phyloP scores from a whole-genome alignment of 64 coral and sea anemone genomes.

The Catalaphyllia jardinei region DNA sequence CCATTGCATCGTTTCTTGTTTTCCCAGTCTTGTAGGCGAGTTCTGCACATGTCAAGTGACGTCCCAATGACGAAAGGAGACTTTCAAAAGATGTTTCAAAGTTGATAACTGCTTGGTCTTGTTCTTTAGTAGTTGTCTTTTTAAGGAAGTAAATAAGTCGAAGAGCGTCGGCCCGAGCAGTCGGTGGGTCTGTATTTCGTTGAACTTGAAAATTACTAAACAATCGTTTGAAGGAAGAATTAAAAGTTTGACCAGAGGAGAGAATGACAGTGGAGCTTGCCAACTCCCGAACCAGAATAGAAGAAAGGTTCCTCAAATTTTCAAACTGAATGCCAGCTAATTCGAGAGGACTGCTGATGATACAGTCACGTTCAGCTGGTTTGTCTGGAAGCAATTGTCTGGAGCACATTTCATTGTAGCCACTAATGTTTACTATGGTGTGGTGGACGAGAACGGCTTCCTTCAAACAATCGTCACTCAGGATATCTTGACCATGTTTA shows the following conservation, averaged over 20 bases:
- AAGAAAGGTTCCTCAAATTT: conserved; percentile 20
- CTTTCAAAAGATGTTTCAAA: conserved; percentile 7
- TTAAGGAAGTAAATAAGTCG: conserved; percentile 2
- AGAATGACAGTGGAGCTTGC: background rate
- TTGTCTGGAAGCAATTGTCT: background rate
- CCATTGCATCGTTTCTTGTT: background rate
- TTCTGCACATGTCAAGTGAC: background rate
- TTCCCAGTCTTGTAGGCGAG: conserved; percentile 6
- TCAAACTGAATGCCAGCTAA: conserved; percentile 40
- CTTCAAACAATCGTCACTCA: conserved; percentile 1
- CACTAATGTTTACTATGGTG: background rate
- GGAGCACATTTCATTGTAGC: background rate
- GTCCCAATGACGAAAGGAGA: background rate
- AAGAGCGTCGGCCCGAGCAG: background rate
- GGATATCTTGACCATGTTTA: background rate
- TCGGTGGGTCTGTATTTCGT: background rate
- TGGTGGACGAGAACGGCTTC: background rate
- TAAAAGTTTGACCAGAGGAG: conserved; percentile 3
- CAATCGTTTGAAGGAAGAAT: background rate
- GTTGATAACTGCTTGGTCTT: background rate
- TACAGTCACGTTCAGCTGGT: background rate
- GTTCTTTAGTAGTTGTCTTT: background rate
- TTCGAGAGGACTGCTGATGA: conserved; percentile 15
- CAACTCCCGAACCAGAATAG: conserved; percentile 1
- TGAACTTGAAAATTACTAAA: background rate